Evolutionary conservation across 2,113 vertebrate species (phyloP).

Genomic region (Menura novaehollandiae): DNA sequence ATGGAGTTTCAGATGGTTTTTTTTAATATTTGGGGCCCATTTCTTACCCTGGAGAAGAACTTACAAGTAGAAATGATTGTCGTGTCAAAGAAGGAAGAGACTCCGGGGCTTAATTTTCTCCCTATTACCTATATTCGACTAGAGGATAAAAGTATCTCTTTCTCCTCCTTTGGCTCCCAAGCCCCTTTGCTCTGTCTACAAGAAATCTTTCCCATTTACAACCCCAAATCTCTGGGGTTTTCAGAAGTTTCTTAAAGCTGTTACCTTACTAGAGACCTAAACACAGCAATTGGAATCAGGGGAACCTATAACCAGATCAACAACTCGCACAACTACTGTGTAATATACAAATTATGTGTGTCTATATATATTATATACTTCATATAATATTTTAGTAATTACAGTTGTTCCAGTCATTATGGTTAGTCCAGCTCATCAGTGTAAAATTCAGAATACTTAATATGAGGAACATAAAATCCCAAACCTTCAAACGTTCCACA

Average conservation of each 20-base stretch:
- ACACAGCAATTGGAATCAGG: not conserved
- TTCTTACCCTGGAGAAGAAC: not conserved
- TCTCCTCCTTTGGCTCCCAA: not conserved
- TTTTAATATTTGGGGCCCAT: not conserved
- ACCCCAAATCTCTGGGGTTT: not conserved
- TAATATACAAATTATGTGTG: not conserved
- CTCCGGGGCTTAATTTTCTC: not conserved
- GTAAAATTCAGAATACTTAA: not conserved
- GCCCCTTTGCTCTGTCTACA: not conserved
- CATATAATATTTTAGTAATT: not conserved
- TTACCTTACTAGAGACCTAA: not conserved
- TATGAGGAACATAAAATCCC: not conserved
- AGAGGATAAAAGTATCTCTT: not conserved
- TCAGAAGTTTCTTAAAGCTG: not conserved
- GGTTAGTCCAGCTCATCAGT: not conserved
- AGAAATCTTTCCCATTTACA: not conserved
- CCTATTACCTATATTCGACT: not conserved
- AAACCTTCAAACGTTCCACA: not conserved
- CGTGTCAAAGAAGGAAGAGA: not conserved
- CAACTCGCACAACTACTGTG: not conserved
- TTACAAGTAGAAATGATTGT: not conserved
- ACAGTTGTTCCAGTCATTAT: not conserved
- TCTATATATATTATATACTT: not conserved
- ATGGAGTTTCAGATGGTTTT: not conserved
- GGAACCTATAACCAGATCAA: not conserved